Evolutionary conservation across 53 echinoderm and acorn worm species (phyloP), one percentile per base, ranked within the genome.

Genomic region (Arbacia lixula): DNA sequence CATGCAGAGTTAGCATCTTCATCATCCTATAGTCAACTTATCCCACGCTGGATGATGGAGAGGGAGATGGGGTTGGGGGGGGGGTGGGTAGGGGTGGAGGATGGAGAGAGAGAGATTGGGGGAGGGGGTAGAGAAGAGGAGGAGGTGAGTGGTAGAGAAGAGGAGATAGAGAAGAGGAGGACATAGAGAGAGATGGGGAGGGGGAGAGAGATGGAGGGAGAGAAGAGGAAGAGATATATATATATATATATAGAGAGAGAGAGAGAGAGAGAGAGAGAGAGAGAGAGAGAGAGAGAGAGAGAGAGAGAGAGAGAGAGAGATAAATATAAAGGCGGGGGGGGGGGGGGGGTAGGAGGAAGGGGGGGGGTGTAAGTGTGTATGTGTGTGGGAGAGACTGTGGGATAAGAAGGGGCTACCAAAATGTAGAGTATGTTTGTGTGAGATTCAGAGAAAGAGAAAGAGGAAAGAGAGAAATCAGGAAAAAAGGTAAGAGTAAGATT

Each of bases 31-130:
- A n/a, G n/a, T n/a, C n/a, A n/a, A n/a, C n/a, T n/a, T n/a, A n/a
- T n/a, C n/a, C n/a, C n/a, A n/a, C n/a, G n/a, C n/a, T n/a, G n/a
- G 36, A 66, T n/a, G 49, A 46, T 8, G 14, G 49, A 46, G 49
- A 46, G 49, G 14, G 49, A 46, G 14, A 46, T 8, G 43, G 43
- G 40, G 66, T 22, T 36, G 66, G 57, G 26, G 21, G n/a, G 37
- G 24, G 36, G 16, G 42, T 41, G 40, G 69, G 41, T n/a, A n/a
- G n/a, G n/a, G 43, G 43, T 69, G 66, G 24, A 21, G 66, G 57
- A 57, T 57, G n/a, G 37, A 38, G 36, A 12, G 42, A 69, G 40
- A 43, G 41, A 69, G 3, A 17, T 67, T 67, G 32, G 67, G 27
- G 69, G 12, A 14, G 69, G n/a, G n/a, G n/a, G n/a, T n/a, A n/a